Evolutionary conservation across 35 echinoderm and acorn worm genomes (phyloP), one percentile per base, ranked within the genome.

Genomic region (Lytechinus pictus): DNA sequence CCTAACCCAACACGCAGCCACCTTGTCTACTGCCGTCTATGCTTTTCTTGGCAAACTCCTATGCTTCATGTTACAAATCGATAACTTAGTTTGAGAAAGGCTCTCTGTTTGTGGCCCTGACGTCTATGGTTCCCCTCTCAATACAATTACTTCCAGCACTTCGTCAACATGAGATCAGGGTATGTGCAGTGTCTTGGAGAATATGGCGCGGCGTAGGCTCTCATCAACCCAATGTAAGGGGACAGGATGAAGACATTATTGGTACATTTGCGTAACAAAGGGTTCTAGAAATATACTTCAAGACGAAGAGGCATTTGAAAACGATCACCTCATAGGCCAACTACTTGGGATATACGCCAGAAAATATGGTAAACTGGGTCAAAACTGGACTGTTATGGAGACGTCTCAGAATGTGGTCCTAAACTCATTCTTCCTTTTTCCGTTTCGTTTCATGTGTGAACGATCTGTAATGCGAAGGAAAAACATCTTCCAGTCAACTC

Each of bases 11-110:
- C 12, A 79, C n/a, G 66, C 66, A 19, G 66, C 66, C 66, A n/a
- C 6, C 6, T 58, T 13, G 56, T 58, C 56, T 58, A 14, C 66
- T 79, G 66, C 66, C 66, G 66, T 79, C 19, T 79, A 16, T 79
- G n/a, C 66, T 79, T 79, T 1, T n/a, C 66, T 79, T 79, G 66
- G n/a, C 14, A 79, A 79, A 79, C 66, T 79, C 19, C 66, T 24
- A 79, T 79, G 66, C 66, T 79, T 79, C 66, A 79, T 79, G 66
- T 79, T 79, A 79, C 66, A 79, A 79, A 79, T 79, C 66, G 66
- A 79, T 79, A 79, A 79, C 66, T 16, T 14, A 19, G 66, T 79
- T 79, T 79, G 66, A 79, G 66, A 79, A 79, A 79, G 66, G 66
- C 21, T 79, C 66, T 79, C 66, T 79, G 66, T 79, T 79, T 79